Conservation (phyloP, 2,113 vertebrate species). For the Canis aureus region DNA sequence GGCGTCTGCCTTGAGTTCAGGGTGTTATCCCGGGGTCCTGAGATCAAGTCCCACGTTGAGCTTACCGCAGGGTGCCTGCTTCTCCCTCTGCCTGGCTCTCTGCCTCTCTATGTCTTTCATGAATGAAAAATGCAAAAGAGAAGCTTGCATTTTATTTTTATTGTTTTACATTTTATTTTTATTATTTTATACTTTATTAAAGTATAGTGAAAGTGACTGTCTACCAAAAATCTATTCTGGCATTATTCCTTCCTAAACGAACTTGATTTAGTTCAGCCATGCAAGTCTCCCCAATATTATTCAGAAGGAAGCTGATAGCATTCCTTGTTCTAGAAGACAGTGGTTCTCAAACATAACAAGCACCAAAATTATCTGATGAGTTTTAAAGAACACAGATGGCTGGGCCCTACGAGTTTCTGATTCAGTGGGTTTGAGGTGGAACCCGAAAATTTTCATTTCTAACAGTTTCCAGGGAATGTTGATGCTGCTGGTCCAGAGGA, state of each 20-base stretch:
- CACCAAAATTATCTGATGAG: background rate
- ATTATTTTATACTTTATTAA: constrained; percentile 13
- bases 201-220: background rate
- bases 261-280: background rate
- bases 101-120: no score
- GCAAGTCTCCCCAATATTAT: background rate
- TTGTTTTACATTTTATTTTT: background rate
- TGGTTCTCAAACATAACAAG: background rate
- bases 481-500: background rate
- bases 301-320: background rate
- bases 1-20: no score
- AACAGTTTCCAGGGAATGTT: background rate
- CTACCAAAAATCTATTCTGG: background rate
- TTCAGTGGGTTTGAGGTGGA: background rate
- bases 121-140: background rate
- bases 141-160: background rate
- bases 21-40: no score
- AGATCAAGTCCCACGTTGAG: no score
- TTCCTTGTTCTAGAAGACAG: background rate
- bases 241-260: background rate
- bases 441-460: background rate
- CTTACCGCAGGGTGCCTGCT: no score
- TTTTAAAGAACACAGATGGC: background rate
- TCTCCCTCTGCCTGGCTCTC: no score
- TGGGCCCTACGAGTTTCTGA: background rate